Base-by-base conservation (phyloP, 2,888 invertebrate genomes). In the Drosophila phalerata region DNA sequence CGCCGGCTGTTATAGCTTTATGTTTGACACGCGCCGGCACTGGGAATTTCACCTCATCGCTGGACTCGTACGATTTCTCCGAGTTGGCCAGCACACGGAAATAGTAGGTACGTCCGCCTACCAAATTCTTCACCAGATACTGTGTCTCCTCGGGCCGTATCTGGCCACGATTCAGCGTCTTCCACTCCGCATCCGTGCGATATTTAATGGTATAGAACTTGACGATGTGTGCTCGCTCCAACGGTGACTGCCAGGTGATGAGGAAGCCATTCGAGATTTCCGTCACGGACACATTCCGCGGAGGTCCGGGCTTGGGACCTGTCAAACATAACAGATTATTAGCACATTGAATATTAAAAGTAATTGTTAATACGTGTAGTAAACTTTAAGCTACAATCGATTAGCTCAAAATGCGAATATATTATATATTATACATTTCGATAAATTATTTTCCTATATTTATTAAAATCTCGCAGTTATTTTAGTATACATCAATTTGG, bases 1-100 rank as follows among this genome's bases (percentile, higher is more conserved):
- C 97, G 77, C 98, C 98, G 90, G 98, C 98, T 73, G 97, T 98
- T 93, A 98, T 97, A 83, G 98, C 98, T 95, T 97, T 97, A 94
- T 97, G 97, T 93, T 97, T 97, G 86, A 97, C 97, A 73, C 97
- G 95, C 77, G 97, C 97, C 81, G 97, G 97, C 89, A 98, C 97
- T 40, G 96, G 95, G 93, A 96, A 98, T 93, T 96, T 96, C 89
- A 97, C 96, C 93, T 96, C 96, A 77, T 97, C 97, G 77, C 97
- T 97, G 90, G 95, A 96, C 92, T 97, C 97, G 93, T 96, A 97
- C 92, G 96, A 97, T 89, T 96, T 96, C 88, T 96, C 94, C 52
- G 97, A 97, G 93, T 97, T 96, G 76, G 98, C 97, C 92, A 97
- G 94, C 90, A 98, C 97, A 91, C 97, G 95, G 94, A 98, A 98